Conservation (phyloP, 2,113 vertebrate species). For the Trogon surrucura region DNA sequence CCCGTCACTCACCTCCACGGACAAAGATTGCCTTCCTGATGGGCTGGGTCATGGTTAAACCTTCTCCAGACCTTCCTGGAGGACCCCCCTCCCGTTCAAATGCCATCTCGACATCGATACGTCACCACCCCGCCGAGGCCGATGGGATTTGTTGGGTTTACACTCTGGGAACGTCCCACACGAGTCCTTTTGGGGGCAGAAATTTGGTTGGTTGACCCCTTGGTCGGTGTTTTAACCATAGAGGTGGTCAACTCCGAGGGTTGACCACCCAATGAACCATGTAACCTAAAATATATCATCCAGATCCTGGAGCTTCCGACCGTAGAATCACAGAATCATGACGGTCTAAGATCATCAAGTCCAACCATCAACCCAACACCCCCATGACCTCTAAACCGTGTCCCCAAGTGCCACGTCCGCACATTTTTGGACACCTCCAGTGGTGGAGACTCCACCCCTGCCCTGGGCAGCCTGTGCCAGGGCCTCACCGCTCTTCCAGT, state of each 20-base stretch:
- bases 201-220: rapidly evolving
- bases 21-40: background rate
- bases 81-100: background rate
- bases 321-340: too few relatives aligned
- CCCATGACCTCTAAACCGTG: too few relatives aligned
- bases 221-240: rapidly evolving
- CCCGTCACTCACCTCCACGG: background rate
- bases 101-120: too few relatives aligned
- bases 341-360: too few relatives aligned
- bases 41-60: background rate
- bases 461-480: too few relatives aligned
- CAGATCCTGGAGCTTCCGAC: background rate
- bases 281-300: too few relatives aligned
- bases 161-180: rapidly evolving
- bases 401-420: too few relatives aligned
- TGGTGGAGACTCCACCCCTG: too few relatives aligned
- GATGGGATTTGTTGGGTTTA: background rate
- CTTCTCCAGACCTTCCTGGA: background rate
- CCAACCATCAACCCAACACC: too few relatives aligned
- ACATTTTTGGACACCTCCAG: too few relatives aligned
- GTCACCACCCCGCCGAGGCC: background rate
- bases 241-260: too few relatives aligned
- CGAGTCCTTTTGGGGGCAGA: background rate
- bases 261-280: background rate
- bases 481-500: too few relatives aligned